Base-by-base conservation (phyloP, 2,888 invertebrate genomes). In the Adela reaumurella region DNA sequence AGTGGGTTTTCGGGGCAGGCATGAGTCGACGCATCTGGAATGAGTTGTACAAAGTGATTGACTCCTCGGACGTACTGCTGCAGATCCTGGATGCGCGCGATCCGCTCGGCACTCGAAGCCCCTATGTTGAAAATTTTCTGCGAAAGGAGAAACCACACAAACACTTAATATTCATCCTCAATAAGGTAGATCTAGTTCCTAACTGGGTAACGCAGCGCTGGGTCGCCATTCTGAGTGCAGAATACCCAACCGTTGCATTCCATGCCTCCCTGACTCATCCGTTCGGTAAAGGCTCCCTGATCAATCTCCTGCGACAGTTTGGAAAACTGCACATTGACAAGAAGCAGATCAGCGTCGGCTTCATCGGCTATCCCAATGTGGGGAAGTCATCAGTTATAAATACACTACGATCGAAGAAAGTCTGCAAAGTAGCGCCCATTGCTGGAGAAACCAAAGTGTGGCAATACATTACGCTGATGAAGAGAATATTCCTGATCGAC, bases 401-500 rank as follows among this genome's bases (percentile, higher is more conserved):
- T 68, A 94, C 99, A 0, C 74, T 99, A 49, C 83, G 94, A 49
- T 90, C 92, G 10, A 97, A 97, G 63, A 97, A 99, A 74, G 99
- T 99, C 0, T 99, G 99, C 68, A 99, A 97, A 69, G 97, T 91
- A 1, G 99, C 99, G 3, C 99, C 99, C 0, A 94, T 99, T 61
- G 98, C 99, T 50, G 99, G 99, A 4, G 94, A 94, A 72, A 94
- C 94, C 1, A 94, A 94, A 79, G 97, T 98, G 1, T 99, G 99
- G 99, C 99, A 99, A 68, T 99, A 99, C 65, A 96, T 99, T 43
- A 97, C 98, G 1, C 73, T 99, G 48, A 99, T 99, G 98, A 88
- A 87, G 59, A 84, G 94, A 58, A 98, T 99, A 63, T 99, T 92
- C 68, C 81, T 99, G 14, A 97, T 99, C 58, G 99, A 99, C 79